phyloP scores from a whole-genome alignment of 2,113 vertebrate species.

The Mormyrus lacerda region DNA sequence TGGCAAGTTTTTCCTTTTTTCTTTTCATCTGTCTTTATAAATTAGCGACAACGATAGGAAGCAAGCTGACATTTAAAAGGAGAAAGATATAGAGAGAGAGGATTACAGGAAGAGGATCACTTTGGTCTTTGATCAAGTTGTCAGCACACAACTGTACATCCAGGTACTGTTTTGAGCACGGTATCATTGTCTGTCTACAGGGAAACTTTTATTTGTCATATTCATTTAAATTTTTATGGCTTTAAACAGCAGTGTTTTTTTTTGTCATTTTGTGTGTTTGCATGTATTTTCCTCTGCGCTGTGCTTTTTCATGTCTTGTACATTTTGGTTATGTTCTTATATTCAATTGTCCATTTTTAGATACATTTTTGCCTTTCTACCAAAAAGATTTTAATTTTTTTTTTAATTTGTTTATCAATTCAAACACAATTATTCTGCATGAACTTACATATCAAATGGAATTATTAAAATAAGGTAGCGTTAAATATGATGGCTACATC shows the following conservation, averaged over 20 bases:
- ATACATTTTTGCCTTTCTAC: neutral
- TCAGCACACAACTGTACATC: constrained; percentile 30
- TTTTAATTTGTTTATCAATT: neutral
- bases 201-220: neutral
- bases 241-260: neutral
- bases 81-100: constrained; percentile 24
- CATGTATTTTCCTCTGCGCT: constrained; percentile 10
- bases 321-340: neutral
- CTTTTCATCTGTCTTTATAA: constrained; percentile 26
- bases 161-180: constrained; percentile 50
- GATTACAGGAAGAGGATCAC: constrained; percentile 37
- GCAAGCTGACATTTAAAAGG: constrained; percentile 29
- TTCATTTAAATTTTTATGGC: neutral
- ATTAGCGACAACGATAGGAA: constrained; percentile 44
- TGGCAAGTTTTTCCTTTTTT: constrained; percentile 18
- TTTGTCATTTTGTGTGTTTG: neutral
- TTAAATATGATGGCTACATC: neutral
- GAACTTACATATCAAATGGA: neutral
- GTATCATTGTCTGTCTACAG: neutral
- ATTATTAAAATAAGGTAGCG: neutral
- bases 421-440: neutral
- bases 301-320: constrained; percentile 13
- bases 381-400: neutral
- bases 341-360: constrained; percentile 18
- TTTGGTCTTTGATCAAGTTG: constrained; percentile 27